phyloP scores from a whole-genome alignment of 2,113 vertebrate genomes.

The Takifugu bimaculatus region DNA sequence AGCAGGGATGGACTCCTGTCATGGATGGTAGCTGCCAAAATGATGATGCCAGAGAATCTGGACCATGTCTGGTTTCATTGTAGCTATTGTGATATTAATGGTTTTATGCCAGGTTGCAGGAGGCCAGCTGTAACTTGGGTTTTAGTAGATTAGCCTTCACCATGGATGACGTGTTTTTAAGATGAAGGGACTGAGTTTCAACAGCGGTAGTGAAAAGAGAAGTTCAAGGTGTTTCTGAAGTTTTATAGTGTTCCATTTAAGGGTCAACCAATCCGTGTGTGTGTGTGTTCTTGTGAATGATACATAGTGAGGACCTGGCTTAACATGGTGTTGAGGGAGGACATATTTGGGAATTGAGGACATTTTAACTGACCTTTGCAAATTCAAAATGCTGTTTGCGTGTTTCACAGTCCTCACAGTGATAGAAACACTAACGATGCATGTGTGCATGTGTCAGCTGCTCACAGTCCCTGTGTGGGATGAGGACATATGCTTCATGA shows the following conservation, averaged over 20 bases:
- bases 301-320: too few species aligned
- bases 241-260: conserved; percentile 1
- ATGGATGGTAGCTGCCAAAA: conserved; percentile 53
- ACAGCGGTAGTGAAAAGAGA: too few species aligned
- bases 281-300: conserved; percentile 1
- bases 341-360: too few species aligned
- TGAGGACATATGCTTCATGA: conserved; percentile 57
- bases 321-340: too few species aligned
- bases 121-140: conserved; percentile 10
- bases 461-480: conserved; percentile 34
- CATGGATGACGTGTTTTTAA: background rate
- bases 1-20: conserved; percentile 54
- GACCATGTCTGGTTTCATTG: conserved; percentile 53
- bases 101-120: conserved; percentile 26
- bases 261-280: conserved; percentile 19
- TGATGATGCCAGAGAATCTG: conserved; percentile 54
- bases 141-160: too few species aligned
- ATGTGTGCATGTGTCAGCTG: conserved; percentile 52
- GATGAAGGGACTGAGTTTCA: background rate
- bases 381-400: too few species aligned
- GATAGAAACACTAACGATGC: background rate
- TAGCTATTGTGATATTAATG: conserved; percentile 46
- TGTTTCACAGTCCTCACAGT: too few species aligned
- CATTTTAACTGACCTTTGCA: too few species aligned
- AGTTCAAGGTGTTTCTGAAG: background rate